These are phyloP conservation scores for Euura lappo DNA, from an alignment of 1,140 invertebrate species.

Conservation along the genomic window DNA sequence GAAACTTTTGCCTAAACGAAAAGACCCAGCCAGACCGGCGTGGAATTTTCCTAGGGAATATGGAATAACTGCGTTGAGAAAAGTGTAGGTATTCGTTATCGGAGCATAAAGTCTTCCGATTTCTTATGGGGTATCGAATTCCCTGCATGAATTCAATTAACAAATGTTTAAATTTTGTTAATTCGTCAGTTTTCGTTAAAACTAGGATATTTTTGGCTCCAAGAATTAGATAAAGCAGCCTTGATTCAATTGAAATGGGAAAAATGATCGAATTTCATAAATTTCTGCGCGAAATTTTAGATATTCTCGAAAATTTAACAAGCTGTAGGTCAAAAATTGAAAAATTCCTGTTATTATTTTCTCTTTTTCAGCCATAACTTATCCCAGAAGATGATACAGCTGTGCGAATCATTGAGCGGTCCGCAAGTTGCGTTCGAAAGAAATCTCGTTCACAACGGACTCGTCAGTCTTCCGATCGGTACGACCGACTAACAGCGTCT, in stretches of 20 bases:
- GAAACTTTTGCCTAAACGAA: constrained; percentile 74
- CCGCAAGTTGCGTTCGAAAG: constrained; percentile 60
- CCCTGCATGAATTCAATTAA: no score
- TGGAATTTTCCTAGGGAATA: constrained; percentile 74
- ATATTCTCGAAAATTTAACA: no score
- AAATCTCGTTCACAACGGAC: constrained; percentile 64
- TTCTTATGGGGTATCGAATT: no score
- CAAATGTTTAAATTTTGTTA: no score
- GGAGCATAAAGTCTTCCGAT: no score
- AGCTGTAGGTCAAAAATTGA: no score
- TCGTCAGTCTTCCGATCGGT: constrained; percentile 51
- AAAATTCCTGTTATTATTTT: neutral
- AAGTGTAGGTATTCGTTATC: constrained; percentile 67
- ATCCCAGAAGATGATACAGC: constrained; percentile 71
- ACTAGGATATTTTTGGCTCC: no score
- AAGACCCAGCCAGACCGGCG: constrained; percentile 71
- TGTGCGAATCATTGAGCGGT: constrained; percentile 71
- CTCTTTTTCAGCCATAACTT: constrained; percentile 69
- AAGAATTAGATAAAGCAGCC: no score
- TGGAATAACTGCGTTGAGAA: constrained; percentile 73
- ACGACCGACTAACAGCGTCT: constrained; percentile 3
- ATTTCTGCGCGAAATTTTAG: no score
- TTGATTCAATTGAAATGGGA: no score
- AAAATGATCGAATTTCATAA: no score
- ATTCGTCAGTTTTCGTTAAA: no score